phyloP scores from a whole-genome alignment of 1,140 invertebrate genomes.

The Rhopalosiphum padi region DNA sequence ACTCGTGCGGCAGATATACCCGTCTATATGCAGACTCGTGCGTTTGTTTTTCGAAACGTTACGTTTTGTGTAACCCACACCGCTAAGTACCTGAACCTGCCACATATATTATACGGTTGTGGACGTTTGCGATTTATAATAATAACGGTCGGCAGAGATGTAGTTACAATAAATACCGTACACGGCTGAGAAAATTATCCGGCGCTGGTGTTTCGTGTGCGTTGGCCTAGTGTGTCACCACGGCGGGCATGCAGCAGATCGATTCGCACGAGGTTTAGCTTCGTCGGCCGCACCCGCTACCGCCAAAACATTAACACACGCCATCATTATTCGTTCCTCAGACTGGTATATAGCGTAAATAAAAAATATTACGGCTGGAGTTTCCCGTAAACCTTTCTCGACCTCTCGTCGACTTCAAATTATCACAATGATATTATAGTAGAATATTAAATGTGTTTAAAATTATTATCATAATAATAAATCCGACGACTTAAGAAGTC shows the following conservation, averaged over 20 bases:
- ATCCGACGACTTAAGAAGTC: too few relatives aligned
- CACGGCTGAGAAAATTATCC: neutral
- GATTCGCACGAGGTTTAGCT: constrained; percentile 25
- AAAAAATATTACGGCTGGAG: too few relatives aligned
- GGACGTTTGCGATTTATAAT: too few relatives aligned
- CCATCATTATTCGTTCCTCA: neutral
- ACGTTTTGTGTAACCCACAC: neutral
- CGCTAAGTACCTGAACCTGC: too few relatives aligned
- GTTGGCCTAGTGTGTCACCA: constrained; percentile 1
- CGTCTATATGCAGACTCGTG: neutral
- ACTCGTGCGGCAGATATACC: too few relatives aligned
- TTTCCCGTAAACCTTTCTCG: too few relatives aligned
- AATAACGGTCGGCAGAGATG: neutral
- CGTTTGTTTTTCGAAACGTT: neutral
- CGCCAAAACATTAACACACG: neutral
- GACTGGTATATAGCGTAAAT: neutral
- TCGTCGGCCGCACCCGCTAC: neutral
- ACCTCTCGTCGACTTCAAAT: too few relatives aligned
- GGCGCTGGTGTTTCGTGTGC: neutral
- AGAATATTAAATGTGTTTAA: too few relatives aligned
- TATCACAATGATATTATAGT: too few relatives aligned
- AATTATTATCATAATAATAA: too few relatives aligned
- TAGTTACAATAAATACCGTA: constrained; percentile 16
- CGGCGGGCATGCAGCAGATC: neutral
- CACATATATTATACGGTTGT: too few relatives aligned